phyloP scores from a whole-genome alignment of 1,140 invertebrate genomes.

The Stenopsyche tienmushanensis region DNA sequence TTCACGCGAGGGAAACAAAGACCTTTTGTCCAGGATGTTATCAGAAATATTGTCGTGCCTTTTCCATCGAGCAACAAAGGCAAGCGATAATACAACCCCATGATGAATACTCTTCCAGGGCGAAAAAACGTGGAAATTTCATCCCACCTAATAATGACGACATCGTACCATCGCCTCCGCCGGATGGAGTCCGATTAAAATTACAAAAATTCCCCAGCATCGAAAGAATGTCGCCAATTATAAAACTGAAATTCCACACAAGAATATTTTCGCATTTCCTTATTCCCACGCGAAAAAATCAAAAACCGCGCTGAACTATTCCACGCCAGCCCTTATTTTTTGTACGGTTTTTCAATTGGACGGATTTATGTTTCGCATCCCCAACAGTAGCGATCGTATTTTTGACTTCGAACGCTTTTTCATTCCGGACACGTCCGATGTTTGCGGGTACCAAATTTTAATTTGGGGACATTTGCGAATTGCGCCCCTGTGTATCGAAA shows the following conservation, averaged over 20 bases:
- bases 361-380: not conserved
- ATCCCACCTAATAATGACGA: no score
- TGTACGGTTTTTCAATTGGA: not conserved
- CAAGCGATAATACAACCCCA: conserved; percentile 15
- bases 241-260: conserved; percentile 6
- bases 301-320: no score
- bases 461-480: no score
- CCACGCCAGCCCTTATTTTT: not conserved
- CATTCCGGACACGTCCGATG: no score
- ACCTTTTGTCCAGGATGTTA: conserved; percentile 4
- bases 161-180: not conserved
- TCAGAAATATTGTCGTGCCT: conserved; percentile 24
- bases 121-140: not conserved
- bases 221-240: conserved; percentile 22
- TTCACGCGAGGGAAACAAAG: conserved; percentile 5
- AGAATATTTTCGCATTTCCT: not conserved
- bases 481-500: no score
- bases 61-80: conserved; percentile 11
- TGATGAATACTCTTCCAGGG: not conserved
- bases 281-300: no score
- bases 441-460: no score
- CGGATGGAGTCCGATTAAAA: conserved; percentile 21
- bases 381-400: no score
- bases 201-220: conserved; percentile 10
- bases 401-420: no score